Conservation (phyloP, 2,797 vertebrate species). For the Pelochelys cantorii region DNA sequence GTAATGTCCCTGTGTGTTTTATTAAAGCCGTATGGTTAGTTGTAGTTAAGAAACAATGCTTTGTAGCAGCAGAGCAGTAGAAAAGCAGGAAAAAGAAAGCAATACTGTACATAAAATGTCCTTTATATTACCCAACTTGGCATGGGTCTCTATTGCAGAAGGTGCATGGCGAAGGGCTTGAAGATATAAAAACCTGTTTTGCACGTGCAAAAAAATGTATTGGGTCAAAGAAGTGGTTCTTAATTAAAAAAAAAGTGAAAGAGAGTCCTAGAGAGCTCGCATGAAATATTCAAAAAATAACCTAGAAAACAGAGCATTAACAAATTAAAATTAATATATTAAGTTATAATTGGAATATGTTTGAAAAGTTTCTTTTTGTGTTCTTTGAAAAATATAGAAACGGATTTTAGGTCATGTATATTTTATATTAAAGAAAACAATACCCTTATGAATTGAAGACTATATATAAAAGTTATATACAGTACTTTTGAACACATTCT, state of each 20-base stretch:
- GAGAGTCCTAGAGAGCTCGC: conserved; percentile 79
- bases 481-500: conserved; percentile 92
- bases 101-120: conserved; percentile 88
- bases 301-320: conserved; percentile 84
- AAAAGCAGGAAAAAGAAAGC: conserved; percentile 87
- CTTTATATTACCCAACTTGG: conserved; percentile 83
- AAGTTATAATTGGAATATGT: conserved; percentile 88
- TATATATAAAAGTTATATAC: conserved; percentile 92
- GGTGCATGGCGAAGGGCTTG: conserved; percentile 86
- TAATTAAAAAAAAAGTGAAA: conserved; percentile 55
- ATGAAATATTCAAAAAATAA: conserved; percentile 85
- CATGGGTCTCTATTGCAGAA: conserved; percentile 85
- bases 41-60: conserved; percentile 83
- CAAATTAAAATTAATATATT: conserved; percentile 88
- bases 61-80: conserved; percentile 87
- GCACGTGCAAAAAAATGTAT: conserved; percentile 83
- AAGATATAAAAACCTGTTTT: conserved; percentile 82
- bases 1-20: conserved; percentile 79
- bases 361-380: conserved; percentile 85
- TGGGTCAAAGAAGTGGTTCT: conserved; percentile 83
- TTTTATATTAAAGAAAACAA: conserved; percentile 89
- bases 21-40: conserved; percentile 81
- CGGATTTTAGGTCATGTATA: conserved; percentile 89
- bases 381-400: conserved; percentile 84
- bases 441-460: conserved; percentile 90